Conservation (phyloP, 2,888 invertebrate species). For the Ellobium chinense region DNA sequence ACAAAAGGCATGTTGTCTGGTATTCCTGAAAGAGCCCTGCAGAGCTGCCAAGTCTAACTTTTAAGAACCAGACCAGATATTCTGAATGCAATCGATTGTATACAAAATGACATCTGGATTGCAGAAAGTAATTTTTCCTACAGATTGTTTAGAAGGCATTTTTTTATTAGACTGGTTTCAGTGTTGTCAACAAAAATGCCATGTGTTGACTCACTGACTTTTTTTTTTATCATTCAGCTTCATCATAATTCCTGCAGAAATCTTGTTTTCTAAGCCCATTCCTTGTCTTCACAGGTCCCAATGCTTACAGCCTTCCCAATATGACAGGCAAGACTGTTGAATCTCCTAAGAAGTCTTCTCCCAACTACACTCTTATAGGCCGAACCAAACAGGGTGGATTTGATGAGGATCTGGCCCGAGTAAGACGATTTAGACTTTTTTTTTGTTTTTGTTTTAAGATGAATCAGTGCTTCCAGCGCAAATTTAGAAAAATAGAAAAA, state of each 20-base stretch:
- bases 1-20: too few species aligned
- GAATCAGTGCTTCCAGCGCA: neutral
- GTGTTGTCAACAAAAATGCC: too few species aligned
- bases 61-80: too few species aligned
- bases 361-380: constrained; percentile 92
- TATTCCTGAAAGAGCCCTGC: too few species aligned
- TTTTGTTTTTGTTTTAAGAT: neutral
- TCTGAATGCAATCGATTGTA: too few species aligned
- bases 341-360: constrained; percentile 81
- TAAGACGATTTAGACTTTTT: constrained; percentile 53
- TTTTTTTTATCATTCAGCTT: too few species aligned
- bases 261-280: too few species aligned
- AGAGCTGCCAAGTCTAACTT: too few species aligned
- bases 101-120: neutral
- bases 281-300: constrained; percentile 66
- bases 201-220: too few species aligned
- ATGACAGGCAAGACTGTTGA: constrained; percentile 75
- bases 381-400: constrained; percentile 84
- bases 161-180: too few species aligned
- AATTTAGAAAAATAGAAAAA: neutral
- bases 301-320: constrained; percentile 71
- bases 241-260: too few species aligned
- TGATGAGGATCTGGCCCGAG: constrained; percentile 72
- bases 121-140: neutral
- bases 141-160: too few species aligned